A percentile compares a stretch with the other conserved stretches of the same genome.
These are phyloP conservation scores for Entomyzon cyanotis DNA, from an alignment of 2,113 vertebrate species.

Conservation along the genomic window DNA sequence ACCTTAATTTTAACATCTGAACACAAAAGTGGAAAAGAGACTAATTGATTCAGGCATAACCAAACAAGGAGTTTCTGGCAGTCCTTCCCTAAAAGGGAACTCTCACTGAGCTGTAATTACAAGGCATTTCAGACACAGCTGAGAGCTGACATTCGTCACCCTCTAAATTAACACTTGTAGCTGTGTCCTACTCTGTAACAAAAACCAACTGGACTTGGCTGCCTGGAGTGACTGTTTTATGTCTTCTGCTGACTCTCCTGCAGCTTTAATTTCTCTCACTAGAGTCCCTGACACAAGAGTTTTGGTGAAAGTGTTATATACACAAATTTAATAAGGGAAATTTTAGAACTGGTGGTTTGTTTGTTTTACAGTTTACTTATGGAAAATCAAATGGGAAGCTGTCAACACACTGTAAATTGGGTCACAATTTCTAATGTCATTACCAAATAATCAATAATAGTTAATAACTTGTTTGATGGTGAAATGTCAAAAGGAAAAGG, in stretches of 20 bases:
- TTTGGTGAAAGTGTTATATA: not conserved
- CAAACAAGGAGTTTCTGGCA: not conserved
- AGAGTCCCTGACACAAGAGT: not conserved
- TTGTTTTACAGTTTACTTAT: not conserved
- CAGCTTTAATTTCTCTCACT: not conserved
- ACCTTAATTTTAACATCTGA: not conserved
- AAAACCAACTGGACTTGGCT: not conserved
- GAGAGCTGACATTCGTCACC: not conserved
- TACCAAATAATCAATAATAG: conserved; percentile 21
- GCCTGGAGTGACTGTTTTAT: not conserved
- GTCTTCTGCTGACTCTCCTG: not conserved
- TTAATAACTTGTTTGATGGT: conserved; percentile 2
- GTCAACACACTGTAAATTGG: not conserved
- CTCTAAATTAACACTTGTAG: not conserved
- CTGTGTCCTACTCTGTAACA: not conserved
- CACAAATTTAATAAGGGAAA: not conserved
- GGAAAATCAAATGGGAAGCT: not conserved
- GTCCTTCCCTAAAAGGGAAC: not conserved
- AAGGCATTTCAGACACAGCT: not conserved
- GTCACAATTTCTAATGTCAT: not conserved
- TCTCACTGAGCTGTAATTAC: not conserved
- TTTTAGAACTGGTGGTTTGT: not conserved
- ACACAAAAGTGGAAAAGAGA: not conserved
- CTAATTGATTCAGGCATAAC: not conserved
- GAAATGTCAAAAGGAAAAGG: conserved; percentile 21